A percentile compares a stretch with the other conserved stretches of the same genome.
Evolutionary conservation across 2,888 invertebrate genomes (phyloP).

Genomic region (Falcaria lacertinaria): DNA sequence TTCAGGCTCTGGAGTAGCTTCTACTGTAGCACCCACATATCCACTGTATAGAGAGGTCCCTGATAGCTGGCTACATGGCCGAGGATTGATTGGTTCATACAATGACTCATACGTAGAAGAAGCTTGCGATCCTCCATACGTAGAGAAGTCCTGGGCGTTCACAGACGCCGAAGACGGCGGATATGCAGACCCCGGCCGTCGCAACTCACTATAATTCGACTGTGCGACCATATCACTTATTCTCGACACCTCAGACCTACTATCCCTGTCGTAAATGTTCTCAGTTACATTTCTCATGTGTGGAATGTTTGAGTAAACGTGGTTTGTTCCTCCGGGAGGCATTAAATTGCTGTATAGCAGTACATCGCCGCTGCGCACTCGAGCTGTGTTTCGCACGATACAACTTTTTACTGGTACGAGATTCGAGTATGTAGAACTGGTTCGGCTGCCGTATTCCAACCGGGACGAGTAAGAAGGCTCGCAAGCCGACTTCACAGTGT

Average conservation of each 20-base stretch:
- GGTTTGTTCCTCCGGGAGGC: conserved; percentile 73
- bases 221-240: conserved; percentile 74
- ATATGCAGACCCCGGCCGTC: conserved; percentile 80
- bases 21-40: conserved; percentile 85
- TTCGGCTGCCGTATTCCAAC: conserved; percentile 74
- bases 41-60: conserved; percentile 81
- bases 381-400: conserved; percentile 65
- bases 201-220: conserved; percentile 82
- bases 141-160: conserved; percentile 76
- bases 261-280: conserved; percentile 68
- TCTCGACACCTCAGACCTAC: conserved; percentile 69
- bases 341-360: conserved; percentile 68
- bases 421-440: conserved; percentile 74
- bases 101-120: conserved; percentile 83
- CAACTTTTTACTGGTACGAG: conserved; percentile 75
- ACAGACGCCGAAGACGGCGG: conserved; percentile 72
- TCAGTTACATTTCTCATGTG: conserved; percentile 73
- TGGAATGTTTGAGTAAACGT: conserved; percentile 68
- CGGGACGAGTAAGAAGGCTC: conserved; percentile 89
- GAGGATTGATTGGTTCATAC: conserved; percentile 82
- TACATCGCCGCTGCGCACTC: conserved; percentile 65
- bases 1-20: conserved; percentile 87
- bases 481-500: conserved; percentile 84
- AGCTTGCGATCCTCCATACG: conserved; percentile 79
- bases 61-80: conserved; percentile 80